These are phyloP conservation scores for Anguilla rostrata DNA, from an alignment of 2,113 vertebrate genomes.

Conservation along the genomic window DNA sequence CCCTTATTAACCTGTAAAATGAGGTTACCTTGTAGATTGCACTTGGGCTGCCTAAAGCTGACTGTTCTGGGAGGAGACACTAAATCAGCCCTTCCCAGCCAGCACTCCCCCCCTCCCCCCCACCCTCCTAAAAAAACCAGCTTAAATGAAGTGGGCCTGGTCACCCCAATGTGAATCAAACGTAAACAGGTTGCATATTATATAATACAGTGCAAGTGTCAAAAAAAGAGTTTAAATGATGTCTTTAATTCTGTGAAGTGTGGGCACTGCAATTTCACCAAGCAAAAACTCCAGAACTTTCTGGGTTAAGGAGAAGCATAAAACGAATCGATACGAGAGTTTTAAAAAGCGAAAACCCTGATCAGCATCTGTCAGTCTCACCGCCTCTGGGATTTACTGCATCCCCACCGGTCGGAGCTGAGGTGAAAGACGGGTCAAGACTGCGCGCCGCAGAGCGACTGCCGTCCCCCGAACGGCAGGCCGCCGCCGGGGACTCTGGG, in stretches of 20 bases:
- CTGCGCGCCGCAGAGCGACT: neutral
- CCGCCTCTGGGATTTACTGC: neutral
- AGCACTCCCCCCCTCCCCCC: too few species aligned
- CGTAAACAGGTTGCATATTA: slow-evolving; percentile 28
- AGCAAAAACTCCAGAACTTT: neutral
- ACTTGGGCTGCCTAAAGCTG: slow-evolving; percentile 44
- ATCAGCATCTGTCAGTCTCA: neutral
- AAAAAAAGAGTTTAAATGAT: neutral
- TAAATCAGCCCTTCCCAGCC: slow-evolving; percentile 19
- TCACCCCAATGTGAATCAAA: slow-evolving; percentile 42
- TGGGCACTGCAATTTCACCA: neutral
- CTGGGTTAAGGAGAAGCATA: neutral
- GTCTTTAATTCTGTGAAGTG: neutral
- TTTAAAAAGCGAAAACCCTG: neutral
- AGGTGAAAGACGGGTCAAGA: neutral
- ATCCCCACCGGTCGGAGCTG: neutral
- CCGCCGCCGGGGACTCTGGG: slow-evolving; percentile 12
- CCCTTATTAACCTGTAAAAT: slow-evolving; percentile 68
- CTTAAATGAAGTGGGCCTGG: slow-evolving; percentile 41
- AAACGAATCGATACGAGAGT: neutral
- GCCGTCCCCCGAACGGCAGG: neutral
- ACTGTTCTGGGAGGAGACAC: slow-evolving; percentile 44
- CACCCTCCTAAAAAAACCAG: slow-evolving; percentile 16
- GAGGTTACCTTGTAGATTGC: slow-evolving; percentile 58
- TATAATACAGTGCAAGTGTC: neutral